These are phyloP conservation scores for Augochlorella aurata DNA, from an alignment of 2,888 invertebrate genomes.

Conservation along the genomic window DNA sequence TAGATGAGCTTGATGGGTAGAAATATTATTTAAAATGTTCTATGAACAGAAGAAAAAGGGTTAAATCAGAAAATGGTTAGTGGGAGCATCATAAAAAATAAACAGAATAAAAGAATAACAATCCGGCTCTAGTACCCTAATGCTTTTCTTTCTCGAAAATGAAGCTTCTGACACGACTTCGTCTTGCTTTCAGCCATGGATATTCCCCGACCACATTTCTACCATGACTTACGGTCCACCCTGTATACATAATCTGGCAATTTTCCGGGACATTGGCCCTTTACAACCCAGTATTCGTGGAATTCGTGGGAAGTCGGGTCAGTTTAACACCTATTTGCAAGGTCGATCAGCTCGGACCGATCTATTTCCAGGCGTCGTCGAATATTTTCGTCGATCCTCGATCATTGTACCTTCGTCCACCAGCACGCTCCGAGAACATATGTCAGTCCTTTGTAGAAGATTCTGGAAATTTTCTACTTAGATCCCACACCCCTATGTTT, in stretches of 20 bases:
- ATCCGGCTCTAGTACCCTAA: not conserved
- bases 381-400: constrained; percentile 21
- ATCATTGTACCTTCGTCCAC: constrained; percentile 22
- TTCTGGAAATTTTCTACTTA: constrained; percentile 34
- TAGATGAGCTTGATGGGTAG: not conserved
- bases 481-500: not conserved
- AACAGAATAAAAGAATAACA: too few relatives aligned
- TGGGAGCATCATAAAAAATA: not conserved
- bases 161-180: not conserved
- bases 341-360: not conserved
- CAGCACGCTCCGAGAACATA: constrained; percentile 65
- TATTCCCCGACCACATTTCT: constrained; percentile 11
- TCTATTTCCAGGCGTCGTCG: constrained; percentile 19
- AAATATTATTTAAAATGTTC: not conserved
- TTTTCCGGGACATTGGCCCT: constrained; percentile 72
- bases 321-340: constrained; percentile 69
- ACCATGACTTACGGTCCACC: not conserved
- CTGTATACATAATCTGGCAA: constrained; percentile 66
- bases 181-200: not conserved
- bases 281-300: constrained; percentile 56
- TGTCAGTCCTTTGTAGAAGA: constrained; percentile 55
- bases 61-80: too few relatives aligned
- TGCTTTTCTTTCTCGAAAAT: not conserved
- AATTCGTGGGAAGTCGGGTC: constrained; percentile 68
- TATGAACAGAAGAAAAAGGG: not conserved